Base-by-base conservation (phyloP, 1,140 invertebrate species). In the Coboldia fuscipes region DNA sequence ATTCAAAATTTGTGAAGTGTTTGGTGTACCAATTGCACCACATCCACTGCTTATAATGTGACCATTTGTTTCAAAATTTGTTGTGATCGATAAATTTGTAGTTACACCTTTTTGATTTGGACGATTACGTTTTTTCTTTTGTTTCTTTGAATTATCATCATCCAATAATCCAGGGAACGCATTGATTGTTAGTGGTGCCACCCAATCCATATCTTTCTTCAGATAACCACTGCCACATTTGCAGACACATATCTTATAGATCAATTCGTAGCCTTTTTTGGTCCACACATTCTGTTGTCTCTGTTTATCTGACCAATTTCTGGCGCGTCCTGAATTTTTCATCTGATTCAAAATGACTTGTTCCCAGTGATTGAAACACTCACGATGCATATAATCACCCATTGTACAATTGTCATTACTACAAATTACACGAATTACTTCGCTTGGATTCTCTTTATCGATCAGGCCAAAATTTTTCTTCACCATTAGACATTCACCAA, bases 281-380 rank as follows among this genome's bases (percentile, higher is more conserved):
- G 88, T 93, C 90, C 90, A 97, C 35, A 97, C 60, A 52, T 96
- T 92, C 58, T 94, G 88, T 41, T 82, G 69, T 13, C 88, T 68
- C 56, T 96, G 88, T 30, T 85, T 68, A 51, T 94, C 88, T 17
- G 83, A 88, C 89, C 89, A 94, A 34, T 78, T 84, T 13, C 88
- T 66, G 2, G 86, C 86, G 13, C 88, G 61, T 10, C 85, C 85
- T 57, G 80, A 86, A 6, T 77, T 78, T 48, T 88, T 83, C 29
- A 94, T 64, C 48, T 84, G 90, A 22, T 75, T 73, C 37, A 93
- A 64, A 13, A 94, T 77, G 5, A 71, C 68, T 51, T 78, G 72
- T 57, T 96, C 88, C 84, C 86, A 96, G 32, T 72, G 65, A 20
- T 92, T 82, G 61, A 94, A 97, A 59, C 90, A 97, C 46, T 85